A percentile compares a stretch with the other conserved stretches of the same genome.
These are phyloP conservation scores for Abrostola triplasia DNA, from an alignment of 2,888 invertebrate species.

Conservation along the genomic window DNA sequence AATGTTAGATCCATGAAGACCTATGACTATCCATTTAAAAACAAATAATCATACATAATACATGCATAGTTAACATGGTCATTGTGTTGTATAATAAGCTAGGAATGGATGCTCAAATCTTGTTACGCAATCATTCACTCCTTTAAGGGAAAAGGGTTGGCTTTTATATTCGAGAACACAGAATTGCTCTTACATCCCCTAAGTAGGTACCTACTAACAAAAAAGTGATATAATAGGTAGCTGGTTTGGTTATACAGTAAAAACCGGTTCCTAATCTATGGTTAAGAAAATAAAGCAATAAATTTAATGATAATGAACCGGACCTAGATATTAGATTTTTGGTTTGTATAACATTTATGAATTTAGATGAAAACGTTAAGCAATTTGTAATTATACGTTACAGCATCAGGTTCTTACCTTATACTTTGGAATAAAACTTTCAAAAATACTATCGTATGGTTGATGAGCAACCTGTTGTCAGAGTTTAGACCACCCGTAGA, in stretches of 20 bases:
- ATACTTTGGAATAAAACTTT: too few species aligned
- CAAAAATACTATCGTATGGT: too few species aligned
- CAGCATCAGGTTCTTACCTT: neutral
- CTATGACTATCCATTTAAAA: too few species aligned
- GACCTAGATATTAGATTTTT: conserved; percentile 10
- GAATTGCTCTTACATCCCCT: neutral
- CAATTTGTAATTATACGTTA: too few species aligned
- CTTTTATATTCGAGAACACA: neutral
- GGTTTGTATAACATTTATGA: too few species aligned
- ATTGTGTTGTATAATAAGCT: neutral
- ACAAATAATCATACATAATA: neutral
- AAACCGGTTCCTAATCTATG: conserved; percentile 19
- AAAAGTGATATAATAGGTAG: conserved; percentile 26
- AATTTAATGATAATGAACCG: conserved; percentile 28
- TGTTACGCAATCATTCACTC: conserved; percentile 1
- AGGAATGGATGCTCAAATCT: neutral
- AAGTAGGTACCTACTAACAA: neutral
- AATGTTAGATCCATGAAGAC: too few species aligned
- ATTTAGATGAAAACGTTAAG: too few species aligned
- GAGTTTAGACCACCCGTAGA: too few species aligned
- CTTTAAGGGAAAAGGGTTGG: neutral
- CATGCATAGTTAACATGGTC: neutral
- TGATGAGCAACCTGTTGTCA: too few species aligned
- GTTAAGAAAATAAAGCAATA: conserved; percentile 40
- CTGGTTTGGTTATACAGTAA: conserved; percentile 18